Evolutionary conservation across 2,888 invertebrate species (phyloP).

Genomic region (Noctua comes): DNA sequence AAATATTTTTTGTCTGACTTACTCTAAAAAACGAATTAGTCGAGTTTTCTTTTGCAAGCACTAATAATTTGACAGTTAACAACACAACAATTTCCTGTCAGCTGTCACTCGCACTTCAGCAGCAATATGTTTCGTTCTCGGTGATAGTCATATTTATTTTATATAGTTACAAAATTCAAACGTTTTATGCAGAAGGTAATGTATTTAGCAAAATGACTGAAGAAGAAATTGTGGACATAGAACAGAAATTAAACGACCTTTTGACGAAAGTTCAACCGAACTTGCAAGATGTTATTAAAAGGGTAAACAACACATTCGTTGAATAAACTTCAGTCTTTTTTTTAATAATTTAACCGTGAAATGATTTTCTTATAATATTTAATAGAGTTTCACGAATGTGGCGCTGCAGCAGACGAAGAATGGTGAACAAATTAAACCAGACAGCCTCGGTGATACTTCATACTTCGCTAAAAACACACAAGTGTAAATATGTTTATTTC

Average conservation of each 20-base stretch:
- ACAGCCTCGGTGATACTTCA: conserved; percentile 88
- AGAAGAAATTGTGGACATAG: conserved; percentile 84
- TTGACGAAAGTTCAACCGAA: conserved; percentile 88
- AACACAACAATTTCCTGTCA: conserved; percentile 70
- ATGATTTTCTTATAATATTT: conserved; percentile 39
- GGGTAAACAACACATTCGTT: conserved; percentile 82
- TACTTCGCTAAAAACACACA: conserved; percentile 90
- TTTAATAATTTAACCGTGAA: neutral
- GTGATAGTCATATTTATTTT: conserved; percentile 52
- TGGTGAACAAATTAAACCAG: conserved; percentile 85
- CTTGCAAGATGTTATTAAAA: conserved; percentile 90
- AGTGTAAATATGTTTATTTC: conserved; percentile 84
- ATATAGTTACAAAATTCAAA: conserved; percentile 49
- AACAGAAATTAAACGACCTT: conserved; percentile 87
- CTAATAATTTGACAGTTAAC: conserved; percentile 46
- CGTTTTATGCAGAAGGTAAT: conserved; percentile 67
- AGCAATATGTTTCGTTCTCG: conserved; percentile 65
- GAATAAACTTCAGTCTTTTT: neutral
- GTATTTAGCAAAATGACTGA: conserved; percentile 79
- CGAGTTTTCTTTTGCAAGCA: conserved; percentile 17
- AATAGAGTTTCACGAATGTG: conserved; percentile 91
- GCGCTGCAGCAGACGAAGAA: conserved; percentile 88
- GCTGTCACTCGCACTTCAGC: conserved; percentile 51
- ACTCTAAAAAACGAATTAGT: neutral
- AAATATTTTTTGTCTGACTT: too few species aligned